Base-by-base conservation (phyloP, 2,888 invertebrate genomes). In the Baccha elongata region DNA sequence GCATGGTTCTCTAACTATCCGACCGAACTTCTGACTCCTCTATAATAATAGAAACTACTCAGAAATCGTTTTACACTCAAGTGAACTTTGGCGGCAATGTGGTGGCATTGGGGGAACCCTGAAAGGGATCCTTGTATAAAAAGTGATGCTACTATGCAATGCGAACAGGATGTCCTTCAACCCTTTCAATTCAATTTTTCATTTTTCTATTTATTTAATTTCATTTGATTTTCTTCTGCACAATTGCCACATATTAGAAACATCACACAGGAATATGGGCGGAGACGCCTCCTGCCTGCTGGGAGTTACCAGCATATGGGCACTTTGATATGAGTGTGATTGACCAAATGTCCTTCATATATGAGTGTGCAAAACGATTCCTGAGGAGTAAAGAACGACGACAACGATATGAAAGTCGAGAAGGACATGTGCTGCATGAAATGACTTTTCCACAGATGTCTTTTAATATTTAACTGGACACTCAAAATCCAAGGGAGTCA, bases 21-120 rank as follows among this genome's bases (percentile, higher is more conserved):
- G 83, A 55, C 72, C 48, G 67, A 55, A 32, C 53, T 15, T 42
- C 40, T 26, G 26, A 35, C 35, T 35, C n/a, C 35, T n/a, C 21
- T 55, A 37, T 37, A 55, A 58, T 42, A 58, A 58, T 53, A 53
- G 46, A 65, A 67, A 78, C 72, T 78, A 72, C 46, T 64, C 53
- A 83, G 72, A 72, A 83, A 78, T 83, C 78, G 78, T 72, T 83
- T 83, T 83, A 68, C 78, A 83, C 83, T 83, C 83, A 62, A 78
- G 67, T 72, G 72, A 83, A 83, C 83, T 78, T 35, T 42, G 65
- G 40, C 44, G 40, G 40, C 53, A 11, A 19, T 26, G 13, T 13
- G 13, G 37, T 26, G n/a, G 29, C 32, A 13, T 55, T 55, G 52
- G 52, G 48, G 32, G n/a, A n/a, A n/a, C n/a, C n/a, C n/a, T n/a